These are phyloP conservation scores for Nymphicus hollandicus DNA, from an alignment of 2,113 vertebrate species.

Conservation along the genomic window DNA sequence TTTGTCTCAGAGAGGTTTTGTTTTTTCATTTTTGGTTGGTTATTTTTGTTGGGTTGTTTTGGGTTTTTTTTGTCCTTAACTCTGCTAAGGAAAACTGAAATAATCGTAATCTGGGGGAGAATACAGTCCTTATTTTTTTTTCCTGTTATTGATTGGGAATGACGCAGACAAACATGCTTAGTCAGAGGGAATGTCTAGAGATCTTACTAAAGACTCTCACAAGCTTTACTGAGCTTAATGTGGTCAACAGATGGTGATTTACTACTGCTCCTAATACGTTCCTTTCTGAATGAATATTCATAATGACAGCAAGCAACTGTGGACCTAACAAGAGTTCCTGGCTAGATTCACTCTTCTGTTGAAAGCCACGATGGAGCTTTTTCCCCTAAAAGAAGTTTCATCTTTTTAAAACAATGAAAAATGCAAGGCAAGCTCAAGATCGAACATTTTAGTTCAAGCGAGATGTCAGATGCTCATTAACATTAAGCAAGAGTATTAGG, in stretches of 20 bases:
- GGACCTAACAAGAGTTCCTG: not conserved
- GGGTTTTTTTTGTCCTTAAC: not conserved
- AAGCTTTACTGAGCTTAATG: not conserved
- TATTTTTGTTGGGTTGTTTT: not conserved
- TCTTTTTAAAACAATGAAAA: not conserved
- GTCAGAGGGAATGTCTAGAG: not conserved
- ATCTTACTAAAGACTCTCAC: not conserved
- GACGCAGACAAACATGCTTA: not conserved
- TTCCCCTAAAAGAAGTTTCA: not conserved
- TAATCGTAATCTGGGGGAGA: not conserved
- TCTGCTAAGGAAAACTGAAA: not conserved
- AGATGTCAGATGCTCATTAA: not conserved
- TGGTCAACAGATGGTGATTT: conserved; percentile 7
- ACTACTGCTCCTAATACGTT: not conserved
- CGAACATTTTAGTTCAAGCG: not conserved
- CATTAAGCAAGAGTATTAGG: not conserved
- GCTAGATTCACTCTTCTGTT: not conserved
- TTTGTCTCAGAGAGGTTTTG: not conserved
- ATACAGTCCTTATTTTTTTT: not conserved
- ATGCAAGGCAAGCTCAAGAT: not conserved
- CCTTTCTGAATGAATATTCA: not conserved
- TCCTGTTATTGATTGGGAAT: not conserved
- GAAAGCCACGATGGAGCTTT: not conserved
- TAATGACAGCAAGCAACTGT: not conserved
- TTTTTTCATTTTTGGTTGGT: not conserved